Conservation (phyloP, 2,113 vertebrate genomes). For the Lepidothrix coronata region DNA sequence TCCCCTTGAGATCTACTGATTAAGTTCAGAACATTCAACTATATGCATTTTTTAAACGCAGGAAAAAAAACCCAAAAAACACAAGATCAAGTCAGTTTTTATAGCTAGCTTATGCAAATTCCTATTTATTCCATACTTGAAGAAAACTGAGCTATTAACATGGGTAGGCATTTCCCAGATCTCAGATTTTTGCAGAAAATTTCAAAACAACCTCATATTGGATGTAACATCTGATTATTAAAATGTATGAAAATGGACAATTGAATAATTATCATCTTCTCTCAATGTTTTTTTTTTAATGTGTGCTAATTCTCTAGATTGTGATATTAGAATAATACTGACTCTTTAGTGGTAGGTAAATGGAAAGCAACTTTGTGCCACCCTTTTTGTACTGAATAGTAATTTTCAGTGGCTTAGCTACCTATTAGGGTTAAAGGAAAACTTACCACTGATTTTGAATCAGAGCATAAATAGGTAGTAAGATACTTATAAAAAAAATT, state of each 20-base stretch:
- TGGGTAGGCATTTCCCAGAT: background rate
- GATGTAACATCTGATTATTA: constrained; percentile 10
- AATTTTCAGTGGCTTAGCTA: background rate
- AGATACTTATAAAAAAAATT: background rate
- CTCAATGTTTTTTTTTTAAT: background rate
- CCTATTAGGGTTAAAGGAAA: background rate
- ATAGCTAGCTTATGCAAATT: background rate
- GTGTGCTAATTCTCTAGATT: background rate
- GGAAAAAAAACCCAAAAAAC: background rate
- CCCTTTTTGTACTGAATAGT: background rate
- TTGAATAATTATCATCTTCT: constrained; percentile 3
- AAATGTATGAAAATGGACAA: constrained; percentile 1
- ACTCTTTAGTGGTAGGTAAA: background rate
- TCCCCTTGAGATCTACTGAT: background rate
- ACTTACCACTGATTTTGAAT: background rate
- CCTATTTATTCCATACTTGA: background rate
- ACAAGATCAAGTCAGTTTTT: background rate
- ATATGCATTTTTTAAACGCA: background rate
- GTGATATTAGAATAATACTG: background rate
- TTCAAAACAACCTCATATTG: background rate
- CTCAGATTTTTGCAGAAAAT: background rate
- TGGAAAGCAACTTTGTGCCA: background rate
- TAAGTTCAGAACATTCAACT: background rate
- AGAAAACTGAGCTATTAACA: background rate
- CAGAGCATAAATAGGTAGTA: background rate